These are phyloP conservation scores for Scaptomyza polygonia DNA, from an alignment of 2,888 invertebrate genomes.

Conservation along the genomic window DNA sequence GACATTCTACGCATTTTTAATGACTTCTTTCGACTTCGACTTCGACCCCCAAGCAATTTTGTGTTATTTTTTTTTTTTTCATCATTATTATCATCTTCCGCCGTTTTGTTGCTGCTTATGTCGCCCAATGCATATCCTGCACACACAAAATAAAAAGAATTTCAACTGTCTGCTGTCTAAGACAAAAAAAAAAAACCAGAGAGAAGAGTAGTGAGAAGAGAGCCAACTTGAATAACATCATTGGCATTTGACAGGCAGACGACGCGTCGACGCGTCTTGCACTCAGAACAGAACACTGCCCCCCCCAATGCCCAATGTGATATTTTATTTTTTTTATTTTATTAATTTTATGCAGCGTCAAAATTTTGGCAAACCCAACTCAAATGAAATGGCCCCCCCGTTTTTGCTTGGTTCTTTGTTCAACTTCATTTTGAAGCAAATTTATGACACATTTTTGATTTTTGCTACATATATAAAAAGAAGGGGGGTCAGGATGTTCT, in stretches of 20 bases:
- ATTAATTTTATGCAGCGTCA: conserved; percentile 64
- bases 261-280: conserved; percentile 31
- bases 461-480: background rate
- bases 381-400: conserved; percentile 22
- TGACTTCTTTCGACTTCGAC: conserved; percentile 58
- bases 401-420: conserved; percentile 16
- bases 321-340: conserved; percentile 11
- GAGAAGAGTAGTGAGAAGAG: background rate
- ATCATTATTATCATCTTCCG: background rate
- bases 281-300: background rate
- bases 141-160: conserved; percentile 23
- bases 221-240: conserved; percentile 56
- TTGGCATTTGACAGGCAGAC: conserved; percentile 71
- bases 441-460: conserved; percentile 35
- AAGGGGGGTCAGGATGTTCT: conserved; percentile 42
- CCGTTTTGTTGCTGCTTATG: background rate
- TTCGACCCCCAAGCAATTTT: conserved; percentile 20
- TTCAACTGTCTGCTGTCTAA: conserved; percentile 56
- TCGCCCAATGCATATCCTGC: conserved; percentile 27
- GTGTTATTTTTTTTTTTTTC: background rate
- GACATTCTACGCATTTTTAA: conserved; percentile 72
- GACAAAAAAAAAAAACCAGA: conserved; percentile 6
- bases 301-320: background rate
- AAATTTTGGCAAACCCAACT: conserved; percentile 49
- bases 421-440: conserved; percentile 13